Conservation (phyloP, 2,888 invertebrate genomes). For the Marasmarcha lunaedactyla region DNA sequence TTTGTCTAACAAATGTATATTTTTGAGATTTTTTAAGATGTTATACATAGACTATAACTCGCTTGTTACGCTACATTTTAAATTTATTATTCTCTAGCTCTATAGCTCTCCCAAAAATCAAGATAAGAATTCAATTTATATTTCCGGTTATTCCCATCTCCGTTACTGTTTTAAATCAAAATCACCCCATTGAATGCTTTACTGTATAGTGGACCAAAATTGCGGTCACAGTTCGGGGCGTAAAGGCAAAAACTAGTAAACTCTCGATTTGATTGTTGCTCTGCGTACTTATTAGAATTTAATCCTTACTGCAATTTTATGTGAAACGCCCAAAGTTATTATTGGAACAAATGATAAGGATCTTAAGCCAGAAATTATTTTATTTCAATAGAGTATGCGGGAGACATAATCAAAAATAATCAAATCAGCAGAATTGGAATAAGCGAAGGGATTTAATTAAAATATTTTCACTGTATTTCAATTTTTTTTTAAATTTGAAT, state of each 20-base stretch:
- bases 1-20: no score
- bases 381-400: constrained; percentile 16
- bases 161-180: constrained; percentile 54
- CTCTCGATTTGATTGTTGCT: not conserved
- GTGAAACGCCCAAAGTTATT: constrained; percentile 26
- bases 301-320: not conserved
- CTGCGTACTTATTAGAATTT: not conserved
- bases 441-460: constrained; percentile 18
- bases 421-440: constrained; percentile 22
- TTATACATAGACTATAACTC: no score
- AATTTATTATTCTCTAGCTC: no score
- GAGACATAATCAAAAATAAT: constrained; percentile 27
- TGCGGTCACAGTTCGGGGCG: no score
- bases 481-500: no score
- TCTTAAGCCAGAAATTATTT: constrained; percentile 38
- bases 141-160: constrained; percentile 32
- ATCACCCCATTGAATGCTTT: constrained; percentile 26
- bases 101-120: constrained; percentile 21
- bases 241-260: no score
- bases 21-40: no score
- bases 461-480: no score
- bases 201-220: no score
- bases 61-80: no score
- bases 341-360: constrained; percentile 35
- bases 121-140: constrained; percentile 57